Conservation (phyloP, 2,797 vertebrate genomes). For the Balearica regulorum region DNA sequence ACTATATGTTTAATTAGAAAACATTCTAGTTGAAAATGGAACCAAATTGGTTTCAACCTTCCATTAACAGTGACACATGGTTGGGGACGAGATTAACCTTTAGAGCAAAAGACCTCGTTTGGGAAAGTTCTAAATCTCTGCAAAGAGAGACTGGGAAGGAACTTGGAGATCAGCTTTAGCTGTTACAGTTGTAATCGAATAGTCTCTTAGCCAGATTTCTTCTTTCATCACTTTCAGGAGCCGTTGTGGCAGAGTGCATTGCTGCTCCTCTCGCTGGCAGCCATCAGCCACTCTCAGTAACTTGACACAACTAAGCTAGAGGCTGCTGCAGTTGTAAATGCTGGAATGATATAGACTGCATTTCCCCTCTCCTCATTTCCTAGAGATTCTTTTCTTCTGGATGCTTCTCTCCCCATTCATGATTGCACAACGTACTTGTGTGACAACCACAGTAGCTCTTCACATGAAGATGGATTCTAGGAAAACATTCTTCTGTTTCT, state of each 20-base stretch:
- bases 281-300: constrained; percentile 2
- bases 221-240: constrained; percentile 53
- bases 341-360: background rate
- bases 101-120: background rate
- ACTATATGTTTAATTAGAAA: background rate
- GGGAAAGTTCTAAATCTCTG: background rate
- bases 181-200: constrained; percentile 38
- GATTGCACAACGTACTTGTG: background rate
- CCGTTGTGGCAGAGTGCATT: background rate
- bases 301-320: constrained; percentile 28
- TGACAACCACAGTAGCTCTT: background rate
- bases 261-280: constrained; percentile 37
- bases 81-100: background rate
- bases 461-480: background rate
- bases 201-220: constrained; percentile 43
- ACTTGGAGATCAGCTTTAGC: constrained; percentile 3
- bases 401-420: background rate
- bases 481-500: constrained; percentile 12
- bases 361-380: background rate
- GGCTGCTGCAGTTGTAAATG: background rate
- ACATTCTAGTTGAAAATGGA: background rate
- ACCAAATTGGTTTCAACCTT: background rate
- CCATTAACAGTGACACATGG: background rate
- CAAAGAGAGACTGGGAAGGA: background rate
- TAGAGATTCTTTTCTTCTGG: background rate